Evolutionary conservation across 2,113 vertebrate genomes (phyloP), one percentile per base, ranked within the genome.

Genomic region (Xyliphius kryptos): DNA sequence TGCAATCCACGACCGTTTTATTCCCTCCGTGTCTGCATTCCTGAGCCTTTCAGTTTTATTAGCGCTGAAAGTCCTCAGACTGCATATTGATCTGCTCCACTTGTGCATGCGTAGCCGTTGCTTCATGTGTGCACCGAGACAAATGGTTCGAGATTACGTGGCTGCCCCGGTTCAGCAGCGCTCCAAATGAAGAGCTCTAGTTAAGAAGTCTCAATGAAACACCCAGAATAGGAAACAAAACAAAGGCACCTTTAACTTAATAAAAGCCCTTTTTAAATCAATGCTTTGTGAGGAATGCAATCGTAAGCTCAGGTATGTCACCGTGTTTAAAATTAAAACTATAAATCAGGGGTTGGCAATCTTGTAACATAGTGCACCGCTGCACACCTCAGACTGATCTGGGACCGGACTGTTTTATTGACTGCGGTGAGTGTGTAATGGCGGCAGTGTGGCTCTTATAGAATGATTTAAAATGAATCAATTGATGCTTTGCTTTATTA

Each of bases 1-100:
- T 40, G 38, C 52, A 59, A 54, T 49, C 22, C 56, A 6, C 14
- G 43, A 38, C 54, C 15, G 14, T 49, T 51, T 17, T 22, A 51
- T 12, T 21, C 37, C 26, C 21, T 46, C 16, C 43, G 6, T 52
- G 17, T 10, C 43, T 47, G 19, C 22, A 53, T 63, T 20, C 44
- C 38, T 52, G 59, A 67, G 47, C 69, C n/a, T 60, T 56, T 49
- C 40, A 63, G 40, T 67, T 63, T 47, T 26, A 72, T 68, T 67
- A 63, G 41, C 38, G 59, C 22, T 68, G 54, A 67, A 59, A 50
- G 44, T 40, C 55, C 19, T 67, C 43, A 44, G 22, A 54, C 64
- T 47, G 51, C 57, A 68, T 67, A 72, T 72, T 68, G 70, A 72
- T 72, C 65, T 68, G 62, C 22, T 48, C 49, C 55, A 63, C 49